Percentiles rank a stretch among this genome's conserved stretches.
phyloP scores from a whole-genome alignment of 2,797 vertebrate species.

The Echiichthys vipera region DNA sequence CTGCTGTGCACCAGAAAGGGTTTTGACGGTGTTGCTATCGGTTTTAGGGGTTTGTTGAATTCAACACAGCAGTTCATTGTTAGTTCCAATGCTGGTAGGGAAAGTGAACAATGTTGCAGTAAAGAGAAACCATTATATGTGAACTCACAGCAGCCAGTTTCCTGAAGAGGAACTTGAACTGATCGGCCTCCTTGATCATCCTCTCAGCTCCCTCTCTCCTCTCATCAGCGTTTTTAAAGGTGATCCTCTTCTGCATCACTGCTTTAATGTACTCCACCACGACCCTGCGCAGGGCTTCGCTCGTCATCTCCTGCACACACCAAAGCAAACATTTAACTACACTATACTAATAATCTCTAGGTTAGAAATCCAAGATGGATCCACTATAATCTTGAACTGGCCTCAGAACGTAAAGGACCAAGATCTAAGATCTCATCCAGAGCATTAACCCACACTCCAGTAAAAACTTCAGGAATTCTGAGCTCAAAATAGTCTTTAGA shows the following conservation, averaged over 20 bases:
- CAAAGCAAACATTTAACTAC: neutral
- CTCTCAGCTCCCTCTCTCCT: slow-evolving; percentile 94
- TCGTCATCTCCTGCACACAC: slow-evolving; percentile 90
- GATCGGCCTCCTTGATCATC: slow-evolving; percentile 95
- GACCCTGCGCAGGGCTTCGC: slow-evolving; percentile 91
- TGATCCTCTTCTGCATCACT: slow-evolving; percentile 94
- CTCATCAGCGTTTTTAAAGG: slow-evolving; percentile 93
- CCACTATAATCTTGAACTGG: too few species aligned
- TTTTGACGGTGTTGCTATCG: neutral
- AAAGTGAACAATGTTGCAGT: neutral
- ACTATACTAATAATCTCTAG: too few species aligned
- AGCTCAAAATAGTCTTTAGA: too few species aligned
- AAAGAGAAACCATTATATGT: fast-evolving
- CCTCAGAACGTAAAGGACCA: too few species aligned
- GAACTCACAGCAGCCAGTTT: slow-evolving; percentile 92
- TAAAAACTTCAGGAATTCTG: too few species aligned
- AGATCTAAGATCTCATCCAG: too few species aligned
- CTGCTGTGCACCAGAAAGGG: neutral
- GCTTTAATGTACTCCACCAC: slow-evolving; percentile 96
- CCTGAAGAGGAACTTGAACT: slow-evolving; percentile 94
- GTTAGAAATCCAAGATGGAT: too few species aligned
- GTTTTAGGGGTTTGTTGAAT: neutral
- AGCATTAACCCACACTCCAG: too few species aligned
- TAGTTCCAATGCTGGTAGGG: too few species aligned
- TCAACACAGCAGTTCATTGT: neutral